Percentiles rank a stretch among this genome's conserved stretches.
These are phyloP conservation scores for Corythornis madagascariensis DNA, from an alignment of 2,113 vertebrate species.

Conservation along the genomic window DNA sequence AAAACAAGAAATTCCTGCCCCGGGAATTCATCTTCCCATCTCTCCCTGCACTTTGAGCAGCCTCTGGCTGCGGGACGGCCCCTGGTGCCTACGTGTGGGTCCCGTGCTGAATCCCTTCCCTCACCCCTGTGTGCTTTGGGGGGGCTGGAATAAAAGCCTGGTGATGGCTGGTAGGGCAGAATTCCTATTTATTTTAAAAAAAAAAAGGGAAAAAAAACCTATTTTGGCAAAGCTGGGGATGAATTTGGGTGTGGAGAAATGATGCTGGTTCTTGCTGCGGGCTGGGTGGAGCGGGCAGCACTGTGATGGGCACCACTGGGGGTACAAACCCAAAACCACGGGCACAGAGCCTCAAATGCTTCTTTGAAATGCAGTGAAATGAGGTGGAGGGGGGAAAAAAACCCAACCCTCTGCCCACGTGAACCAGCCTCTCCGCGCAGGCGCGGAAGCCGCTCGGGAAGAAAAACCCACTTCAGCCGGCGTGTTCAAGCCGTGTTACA, in stretches of 20 bases:
- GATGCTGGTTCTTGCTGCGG: neutral
- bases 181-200: too few relatives aligned
- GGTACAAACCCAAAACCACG: neutral
- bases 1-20: conserved; percentile 65
- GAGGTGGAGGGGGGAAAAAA: accelerated
- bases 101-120: neutral
- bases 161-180: accelerated
- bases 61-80: neutral
- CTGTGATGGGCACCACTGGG: neutral
- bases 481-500: neutral
- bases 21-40: conserved; percentile 28
- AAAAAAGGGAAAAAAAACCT: accelerated
- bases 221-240: neutral
- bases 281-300: accelerated
- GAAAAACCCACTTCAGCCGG: neutral
- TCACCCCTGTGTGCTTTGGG: neutral
- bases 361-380: neutral
- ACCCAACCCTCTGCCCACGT: accelerated
- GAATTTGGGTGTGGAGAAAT: neutral
- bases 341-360: accelerated
- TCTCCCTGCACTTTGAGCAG: neutral
- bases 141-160: neutral
- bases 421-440: accelerated
- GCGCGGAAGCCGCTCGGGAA: neutral
- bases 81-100: neutral